Base-by-base conservation (phyloP, 2,888 invertebrate genomes). In the Furcula furcula region DNA sequence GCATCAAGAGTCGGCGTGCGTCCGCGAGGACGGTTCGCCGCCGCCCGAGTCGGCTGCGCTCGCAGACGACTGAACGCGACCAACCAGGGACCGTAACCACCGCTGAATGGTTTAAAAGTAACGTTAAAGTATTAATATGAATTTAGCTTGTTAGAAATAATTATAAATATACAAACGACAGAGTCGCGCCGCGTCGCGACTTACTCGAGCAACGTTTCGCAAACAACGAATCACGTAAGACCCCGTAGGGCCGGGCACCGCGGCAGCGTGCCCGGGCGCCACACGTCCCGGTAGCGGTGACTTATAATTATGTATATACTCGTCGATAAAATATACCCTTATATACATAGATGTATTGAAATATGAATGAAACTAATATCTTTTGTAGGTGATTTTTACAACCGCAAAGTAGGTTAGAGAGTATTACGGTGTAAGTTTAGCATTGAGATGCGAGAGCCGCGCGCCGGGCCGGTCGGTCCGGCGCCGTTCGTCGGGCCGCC, bases 1-100 rank as follows among this genome's bases (percentile, higher is more conserved):
- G 80, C 98, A 98, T 83, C 93, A 96, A 71, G 98, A 98, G 83
- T 97, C 98, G 36, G 95, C 97, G 28, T 98, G 98, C 80, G 92
- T 93, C 67, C 93, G 93, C 65, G 94, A 94, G 64, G 90, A 91
- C 39, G 90, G 89, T 33, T 59, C 70, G 35, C 55, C 66, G 31
- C 60, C 64, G 38, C 65, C 71, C 31, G 76, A 73, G 36, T 51
- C 65, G 29, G 58, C 63, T 42, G 57, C 46, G 36, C 40, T 60
- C 59, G 41, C 62, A 45, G 58, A 72, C 37, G 69, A 64, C 40
- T 55, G 43, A 40, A 86, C 65, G 79, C 40, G 53, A 47, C 41
- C 70, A 74, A 76, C 72, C 60, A 79, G 85, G 86, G 85, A 84
- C 85, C 86, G 82, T 78, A 79, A 78, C 72, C 68, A 66, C 61